These are phyloP conservation scores for Himalopsyche phryganea DNA, from an alignment of 1,140 invertebrate genomes.

Conservation along the genomic window DNA sequence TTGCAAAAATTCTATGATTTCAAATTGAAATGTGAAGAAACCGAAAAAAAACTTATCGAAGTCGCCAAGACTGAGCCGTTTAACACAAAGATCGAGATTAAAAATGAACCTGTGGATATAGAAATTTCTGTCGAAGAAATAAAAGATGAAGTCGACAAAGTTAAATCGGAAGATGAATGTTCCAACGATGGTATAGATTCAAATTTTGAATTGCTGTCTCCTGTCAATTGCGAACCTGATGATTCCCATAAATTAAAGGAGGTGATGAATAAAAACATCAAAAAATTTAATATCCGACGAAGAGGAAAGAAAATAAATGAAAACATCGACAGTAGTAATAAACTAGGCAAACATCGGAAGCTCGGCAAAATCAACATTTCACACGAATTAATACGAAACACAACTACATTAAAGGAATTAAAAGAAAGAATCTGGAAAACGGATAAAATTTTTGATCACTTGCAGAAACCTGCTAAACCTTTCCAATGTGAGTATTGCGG, in stretches of 20 bases:
- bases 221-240: not conserved
- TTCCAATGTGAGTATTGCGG: slow-evolving; percentile 46
- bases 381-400: not conserved
- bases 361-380: slow-evolving; percentile 2
- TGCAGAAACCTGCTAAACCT: slow-evolving; percentile 3
- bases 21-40: slow-evolving; percentile 37
- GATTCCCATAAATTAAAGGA: not conserved
- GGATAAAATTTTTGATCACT: not conserved
- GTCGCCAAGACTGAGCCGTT: not conserved
- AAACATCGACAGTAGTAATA: not conserved
- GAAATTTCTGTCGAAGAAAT: too few relatives aligned
- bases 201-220: not conserved
- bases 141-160: too few relatives aligned
- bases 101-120: not conserved
- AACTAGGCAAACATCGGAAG: not conserved
- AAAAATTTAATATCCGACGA: not conserved
- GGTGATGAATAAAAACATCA: not conserved
- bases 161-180: slow-evolving; percentile 4
- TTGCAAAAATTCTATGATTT: slow-evolving; percentile 39
- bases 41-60: slow-evolving; percentile 34
- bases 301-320: not conserved
- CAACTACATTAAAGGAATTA: not conserved
- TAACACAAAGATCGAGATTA: not conserved
- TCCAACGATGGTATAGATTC: not conserved
- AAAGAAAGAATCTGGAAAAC: not conserved